Percentiles rank a stretch among this genome's conserved stretches.
phyloP scores from a whole-genome alignment of 2,797 vertebrate species.

The Cynopterus sphinx region DNA sequence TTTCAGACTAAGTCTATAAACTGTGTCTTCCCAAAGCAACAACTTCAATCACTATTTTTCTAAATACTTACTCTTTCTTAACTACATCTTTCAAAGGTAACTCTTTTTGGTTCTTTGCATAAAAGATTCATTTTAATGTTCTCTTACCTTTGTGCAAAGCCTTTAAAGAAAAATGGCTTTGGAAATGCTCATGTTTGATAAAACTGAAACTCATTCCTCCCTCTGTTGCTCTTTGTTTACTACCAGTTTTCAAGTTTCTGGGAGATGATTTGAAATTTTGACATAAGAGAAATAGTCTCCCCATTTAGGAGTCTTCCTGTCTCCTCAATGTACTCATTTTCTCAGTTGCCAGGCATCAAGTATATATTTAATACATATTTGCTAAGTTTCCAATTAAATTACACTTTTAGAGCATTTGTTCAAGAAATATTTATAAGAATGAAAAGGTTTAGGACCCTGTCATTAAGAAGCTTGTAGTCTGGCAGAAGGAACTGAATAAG shows the following conservation, averaged over 20 bases:
- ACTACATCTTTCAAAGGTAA: background rate
- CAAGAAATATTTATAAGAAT: background rate
- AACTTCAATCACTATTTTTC: background rate
- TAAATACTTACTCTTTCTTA: background rate
- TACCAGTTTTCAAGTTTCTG: slow-evolving; percentile 65
- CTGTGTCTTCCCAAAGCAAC: background rate
- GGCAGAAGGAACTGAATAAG: background rate
- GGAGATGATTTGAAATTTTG: slow-evolving; percentile 74
- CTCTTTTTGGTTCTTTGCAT: background rate
- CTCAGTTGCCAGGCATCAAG: slow-evolving; percentile 61
- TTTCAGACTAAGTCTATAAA: background rate
- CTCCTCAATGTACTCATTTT: slow-evolving; percentile 76
- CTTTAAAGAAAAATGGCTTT: background rate
- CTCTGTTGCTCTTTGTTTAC: background rate
- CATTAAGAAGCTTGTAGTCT: background rate
- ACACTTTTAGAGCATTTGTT: background rate
- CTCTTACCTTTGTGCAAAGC: background rate
- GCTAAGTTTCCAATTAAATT: background rate
- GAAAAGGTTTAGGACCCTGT: background rate
- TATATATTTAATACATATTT: background rate
- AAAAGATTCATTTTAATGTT: background rate
- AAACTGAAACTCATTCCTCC: slow-evolving; percentile 18
- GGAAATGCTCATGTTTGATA: background rate
- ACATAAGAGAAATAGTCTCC: slow-evolving; percentile 67
- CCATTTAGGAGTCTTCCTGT: slow-evolving; percentile 51